Evolutionary conservation across 1,140 invertebrate genomes (phyloP).

Genomic region (Leguminivora glycinivorella): DNA sequence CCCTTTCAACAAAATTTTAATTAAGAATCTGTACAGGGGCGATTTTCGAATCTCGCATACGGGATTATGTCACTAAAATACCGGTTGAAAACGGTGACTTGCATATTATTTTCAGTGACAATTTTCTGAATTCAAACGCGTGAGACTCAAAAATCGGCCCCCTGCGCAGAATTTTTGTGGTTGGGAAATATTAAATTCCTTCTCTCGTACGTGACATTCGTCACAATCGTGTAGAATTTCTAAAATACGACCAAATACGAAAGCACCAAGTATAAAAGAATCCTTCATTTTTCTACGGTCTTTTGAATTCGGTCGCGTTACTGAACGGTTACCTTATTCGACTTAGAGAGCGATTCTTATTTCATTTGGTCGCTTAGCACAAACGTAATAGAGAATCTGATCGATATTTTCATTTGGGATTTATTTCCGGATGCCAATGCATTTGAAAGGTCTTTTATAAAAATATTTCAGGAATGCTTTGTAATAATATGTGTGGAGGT

Average conservation of each 20-base stretch:
- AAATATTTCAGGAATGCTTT: background rate
- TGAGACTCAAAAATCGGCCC: too few species aligned
- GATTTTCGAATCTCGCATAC: too few species aligned
- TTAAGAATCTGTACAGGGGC: conserved; percentile 5
- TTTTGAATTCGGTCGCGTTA: conserved; percentile 30
- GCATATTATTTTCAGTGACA: too few species aligned
- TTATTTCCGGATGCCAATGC: conserved; percentile 29
- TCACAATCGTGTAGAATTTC: conserved; percentile 37
- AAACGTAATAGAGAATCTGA: conserved; percentile 47
- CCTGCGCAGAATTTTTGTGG: background rate
- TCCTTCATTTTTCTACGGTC: background rate
- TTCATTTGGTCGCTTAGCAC: conserved; percentile 44
- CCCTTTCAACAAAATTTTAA: background rate
- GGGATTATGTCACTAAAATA: too few species aligned
- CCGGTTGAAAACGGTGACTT: too few species aligned
- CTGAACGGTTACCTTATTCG: conserved; percentile 44
- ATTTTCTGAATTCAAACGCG: too few species aligned
- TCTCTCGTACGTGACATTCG: conserved; percentile 40
- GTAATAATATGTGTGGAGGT: too few species aligned
- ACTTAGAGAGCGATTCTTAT: conserved; percentile 47
- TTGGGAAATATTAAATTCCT: conserved; percentile 56
- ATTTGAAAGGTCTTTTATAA: background rate
- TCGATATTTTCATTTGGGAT: conserved; percentile 44
- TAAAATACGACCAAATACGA: background rate
- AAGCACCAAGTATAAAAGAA: background rate